Percentiles rank a stretch among this genome's conserved stretches.
Evolutionary conservation across 2,113 vertebrate genomes (phyloP).

Genomic region (Apteryx owenii): DNA sequence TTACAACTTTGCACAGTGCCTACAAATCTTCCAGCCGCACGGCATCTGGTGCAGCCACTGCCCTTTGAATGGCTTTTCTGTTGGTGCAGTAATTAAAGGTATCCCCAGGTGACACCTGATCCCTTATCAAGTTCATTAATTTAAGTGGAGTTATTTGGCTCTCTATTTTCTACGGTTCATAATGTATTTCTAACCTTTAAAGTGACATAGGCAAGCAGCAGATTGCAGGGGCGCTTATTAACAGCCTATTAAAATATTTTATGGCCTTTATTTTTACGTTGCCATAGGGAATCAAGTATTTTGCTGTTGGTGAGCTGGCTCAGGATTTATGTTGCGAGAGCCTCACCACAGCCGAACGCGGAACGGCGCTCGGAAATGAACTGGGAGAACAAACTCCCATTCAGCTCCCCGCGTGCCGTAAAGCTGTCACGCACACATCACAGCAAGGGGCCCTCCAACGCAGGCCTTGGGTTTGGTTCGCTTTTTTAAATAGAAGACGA

Average conservation of each 20-base stretch:
- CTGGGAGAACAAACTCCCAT: slow-evolving; percentile 56
- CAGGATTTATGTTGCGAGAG: slow-evolving; percentile 61
- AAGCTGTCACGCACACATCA: slow-evolving; percentile 21
- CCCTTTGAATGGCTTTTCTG: slow-evolving; percentile 67
- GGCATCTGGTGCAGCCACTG: slow-evolving; percentile 51
- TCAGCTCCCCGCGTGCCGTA: neutral
- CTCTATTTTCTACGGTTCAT: slow-evolving; percentile 56
- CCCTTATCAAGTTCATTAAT: slow-evolving; percentile 71
- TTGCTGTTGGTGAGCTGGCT: slow-evolving; percentile 40
- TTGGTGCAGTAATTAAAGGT: slow-evolving; percentile 68
- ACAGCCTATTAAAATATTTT: slow-evolving; percentile 73
- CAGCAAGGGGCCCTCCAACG: slow-evolving; percentile 12
- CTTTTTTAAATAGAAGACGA: neutral
- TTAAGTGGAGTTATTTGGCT: slow-evolving; percentile 64
- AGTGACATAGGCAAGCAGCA: slow-evolving; percentile 68
- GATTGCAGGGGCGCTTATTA: slow-evolving; percentile 55
- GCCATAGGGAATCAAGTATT: slow-evolving; percentile 61
- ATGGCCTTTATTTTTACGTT: slow-evolving; percentile 52
- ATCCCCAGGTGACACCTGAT: slow-evolving; percentile 67
- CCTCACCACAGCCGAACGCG: neutral
- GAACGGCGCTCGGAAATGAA: slow-evolving; percentile 39
- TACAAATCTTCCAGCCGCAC: slow-evolving; percentile 54
- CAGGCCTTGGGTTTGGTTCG: neutral
- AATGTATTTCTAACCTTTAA: slow-evolving; percentile 71
- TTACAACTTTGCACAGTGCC: slow-evolving; percentile 44